Base-by-base conservation (phyloP, 2,113 vertebrate genomes). In the Dasyprocta punctata region DNA sequence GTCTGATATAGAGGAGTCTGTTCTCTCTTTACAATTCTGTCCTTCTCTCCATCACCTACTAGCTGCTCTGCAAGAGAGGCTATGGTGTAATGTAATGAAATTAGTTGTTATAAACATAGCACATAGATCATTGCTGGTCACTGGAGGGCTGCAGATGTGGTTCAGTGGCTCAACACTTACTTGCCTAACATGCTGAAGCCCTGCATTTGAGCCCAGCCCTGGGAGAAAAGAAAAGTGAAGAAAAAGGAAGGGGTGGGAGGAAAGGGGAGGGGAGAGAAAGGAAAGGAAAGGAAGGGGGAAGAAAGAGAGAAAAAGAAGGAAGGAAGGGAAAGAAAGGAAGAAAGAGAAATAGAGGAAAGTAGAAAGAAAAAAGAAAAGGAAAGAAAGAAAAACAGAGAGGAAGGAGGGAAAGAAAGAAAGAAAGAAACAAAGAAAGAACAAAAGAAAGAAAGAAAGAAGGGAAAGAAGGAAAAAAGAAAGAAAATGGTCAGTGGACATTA, bases 251-350 rank as follows among this genome's bases (percentile, higher is more conserved):
- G 20, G 20, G 19, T n/a, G 6, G 6, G 14, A 22, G 2, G 26
- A 14, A 14, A 26, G 7, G 7, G 7, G 7, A 30, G 2, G 22
- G 2, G 17, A 30, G 13, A 14, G 28, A 52, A 10, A 3, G 17
- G 30, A 49, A 33, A 5, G 5, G 5, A 14, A 7, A 3, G 24
- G 2, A 8, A 78, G 7, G 6, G 47, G 3, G 5, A 13, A 16
- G 30, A 5, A 13, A 2, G 9, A 3, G 6, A 30, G 26, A 24
- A 6, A 8, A 44, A 5, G 2, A 49, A 1, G 6, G 1, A 33
- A 28, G 24, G 14, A 3, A 6, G 4, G 44, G 10, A 17, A 11
- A 41, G 11, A 10, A 26, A 44, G 22, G 4, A 13, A 75, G 38
- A 24, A 41, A n/a, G 33, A n/a, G 7, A 7, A 16, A 33, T 0